Percentiles rank a stretch among this genome's conserved stretches.
These are phyloP conservation scores for Harpegnathos saltator DNA, from an alignment of 1,140 invertebrate species.

Conservation along the genomic window DNA sequence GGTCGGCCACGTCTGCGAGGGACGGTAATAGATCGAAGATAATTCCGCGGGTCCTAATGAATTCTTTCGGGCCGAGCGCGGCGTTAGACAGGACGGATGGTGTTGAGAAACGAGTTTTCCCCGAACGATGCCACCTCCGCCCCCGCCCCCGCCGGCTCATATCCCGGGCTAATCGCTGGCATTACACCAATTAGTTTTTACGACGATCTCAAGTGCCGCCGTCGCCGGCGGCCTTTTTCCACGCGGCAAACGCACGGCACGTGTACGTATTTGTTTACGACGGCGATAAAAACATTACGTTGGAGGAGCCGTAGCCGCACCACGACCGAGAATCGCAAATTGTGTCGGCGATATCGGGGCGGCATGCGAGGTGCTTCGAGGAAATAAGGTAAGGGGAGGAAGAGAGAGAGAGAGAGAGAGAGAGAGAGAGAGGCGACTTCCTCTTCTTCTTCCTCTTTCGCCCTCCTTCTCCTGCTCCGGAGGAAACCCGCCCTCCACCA, in stretches of 20 bases:
- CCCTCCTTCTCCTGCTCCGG: too few relatives aligned
- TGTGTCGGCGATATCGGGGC: neutral
- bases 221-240: neutral
- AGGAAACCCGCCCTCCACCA: too few relatives aligned
- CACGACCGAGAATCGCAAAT: conserved; percentile 14
- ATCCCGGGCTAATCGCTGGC: conserved; percentile 4
- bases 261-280: neutral
- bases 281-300: conserved; percentile 3
- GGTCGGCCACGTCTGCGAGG: neutral
- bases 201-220: neutral
- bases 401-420: too few relatives aligned
- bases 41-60: conserved; percentile 43
- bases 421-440: neutral
- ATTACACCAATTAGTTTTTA: conserved; percentile 35
- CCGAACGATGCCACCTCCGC: too few relatives aligned
- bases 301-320: neutral
- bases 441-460: too few relatives aligned
- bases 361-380: conserved; percentile 23
- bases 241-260: neutral
- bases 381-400: conserved; percentile 27
- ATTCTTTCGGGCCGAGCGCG: conserved; percentile 22
- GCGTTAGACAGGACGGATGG: conserved; percentile 2
- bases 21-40: conserved; percentile 8
- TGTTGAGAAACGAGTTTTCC: neutral
- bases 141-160: too few relatives aligned